phyloP scores from a whole-genome alignment of 2,888 invertebrate genomes.

The Heteromurus nitidus region DNA sequence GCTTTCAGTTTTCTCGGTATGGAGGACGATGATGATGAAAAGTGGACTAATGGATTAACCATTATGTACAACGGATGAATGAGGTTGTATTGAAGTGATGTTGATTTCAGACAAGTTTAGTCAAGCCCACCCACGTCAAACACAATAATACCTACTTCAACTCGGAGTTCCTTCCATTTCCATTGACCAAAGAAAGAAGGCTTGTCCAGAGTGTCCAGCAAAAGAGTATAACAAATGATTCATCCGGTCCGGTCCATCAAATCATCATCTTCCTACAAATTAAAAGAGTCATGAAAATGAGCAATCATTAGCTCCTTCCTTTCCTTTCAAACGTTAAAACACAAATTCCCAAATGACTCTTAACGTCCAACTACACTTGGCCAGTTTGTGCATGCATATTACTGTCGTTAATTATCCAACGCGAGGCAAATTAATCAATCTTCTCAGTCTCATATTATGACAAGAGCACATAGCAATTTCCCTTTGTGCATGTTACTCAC shows the following conservation, averaged over 20 bases:
- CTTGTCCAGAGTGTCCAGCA: background rate
- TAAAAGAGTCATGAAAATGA: background rate
- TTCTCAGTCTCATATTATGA: slow-evolving; percentile 33
- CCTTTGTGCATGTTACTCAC: too few species aligned
- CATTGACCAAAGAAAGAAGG: too few species aligned
- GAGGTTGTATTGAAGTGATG: background rate
- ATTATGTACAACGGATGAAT: background rate
- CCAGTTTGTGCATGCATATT: too few species aligned
- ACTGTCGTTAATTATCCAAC: too few species aligned
- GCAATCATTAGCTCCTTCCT: slow-evolving; percentile 47
- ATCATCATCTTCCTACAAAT: slow-evolving; percentile 16
- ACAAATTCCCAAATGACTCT: slow-evolving; percentile 58
- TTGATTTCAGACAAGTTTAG: background rate
- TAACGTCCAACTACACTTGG: background rate
- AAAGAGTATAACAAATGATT: slow-evolving; percentile 23
- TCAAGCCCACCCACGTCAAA: slow-evolving; percentile 60
- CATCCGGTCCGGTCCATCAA: slow-evolving; percentile 61
- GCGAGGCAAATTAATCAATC: slow-evolving; percentile 56
- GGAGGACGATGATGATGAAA: slow-evolving; percentile 45
- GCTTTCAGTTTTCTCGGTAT: too few species aligned
- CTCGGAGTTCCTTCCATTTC: background rate
- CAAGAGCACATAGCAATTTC: too few species aligned
- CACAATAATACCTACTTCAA: background rate
- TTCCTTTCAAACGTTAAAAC: slow-evolving; percentile 35
- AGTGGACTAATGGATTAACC: slow-evolving; percentile 57